Percentiles rank a stretch among this genome's conserved stretches.
Conservation (phyloP, 2,113 vertebrate genomes). For the Notothenia rossii region DNA sequence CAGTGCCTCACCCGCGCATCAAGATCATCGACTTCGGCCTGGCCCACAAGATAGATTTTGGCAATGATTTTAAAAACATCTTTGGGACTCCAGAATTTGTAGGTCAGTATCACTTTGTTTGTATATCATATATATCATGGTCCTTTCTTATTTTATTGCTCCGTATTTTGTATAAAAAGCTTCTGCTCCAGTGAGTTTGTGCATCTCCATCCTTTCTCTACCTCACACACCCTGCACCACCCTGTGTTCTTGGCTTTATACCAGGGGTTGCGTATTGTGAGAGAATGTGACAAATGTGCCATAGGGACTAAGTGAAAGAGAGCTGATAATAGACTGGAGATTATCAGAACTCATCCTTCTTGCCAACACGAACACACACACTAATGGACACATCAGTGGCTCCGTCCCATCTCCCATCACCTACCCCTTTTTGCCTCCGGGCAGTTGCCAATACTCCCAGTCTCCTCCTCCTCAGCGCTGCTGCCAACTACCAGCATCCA, state of each 20-base stretch:
- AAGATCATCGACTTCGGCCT: slow-evolving; percentile 99
- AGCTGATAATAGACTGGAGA: slow-evolving; percentile 62
- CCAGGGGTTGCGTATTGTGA: slow-evolving; percentile 47
- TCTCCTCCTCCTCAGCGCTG: background rate
- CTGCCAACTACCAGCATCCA: background rate
- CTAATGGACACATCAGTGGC: slow-evolving; percentile 15
- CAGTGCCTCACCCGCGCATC: slow-evolving; percentile 94
- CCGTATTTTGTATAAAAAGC: background rate
- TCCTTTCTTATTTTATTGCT: background rate
- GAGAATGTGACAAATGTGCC: slow-evolving; percentile 56
- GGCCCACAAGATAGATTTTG: slow-evolving; percentile 98
- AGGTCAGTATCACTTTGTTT: slow-evolving; percentile 84
- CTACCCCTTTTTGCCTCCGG: slow-evolving; percentile 2
- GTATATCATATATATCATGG: background rate
- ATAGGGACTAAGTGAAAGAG: slow-evolving; percentile 51
- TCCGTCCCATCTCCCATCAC: slow-evolving; percentile 29
- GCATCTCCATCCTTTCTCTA: background rate
- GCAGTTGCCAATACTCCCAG: slow-evolving; percentile 10
- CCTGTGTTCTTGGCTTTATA: slow-evolving; percentile 48
- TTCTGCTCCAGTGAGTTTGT: background rate
- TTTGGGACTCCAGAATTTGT: slow-evolving; percentile 99
- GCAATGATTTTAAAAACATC: slow-evolving; percentile 99
- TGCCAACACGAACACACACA: slow-evolving; percentile 33
- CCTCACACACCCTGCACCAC: slow-evolving; percentile 1
- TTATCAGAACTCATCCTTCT: slow-evolving; percentile 41